phyloP scores from a whole-genome alignment of 1,140 invertebrate genomes.

The Listronotus bonariensis region DNA sequence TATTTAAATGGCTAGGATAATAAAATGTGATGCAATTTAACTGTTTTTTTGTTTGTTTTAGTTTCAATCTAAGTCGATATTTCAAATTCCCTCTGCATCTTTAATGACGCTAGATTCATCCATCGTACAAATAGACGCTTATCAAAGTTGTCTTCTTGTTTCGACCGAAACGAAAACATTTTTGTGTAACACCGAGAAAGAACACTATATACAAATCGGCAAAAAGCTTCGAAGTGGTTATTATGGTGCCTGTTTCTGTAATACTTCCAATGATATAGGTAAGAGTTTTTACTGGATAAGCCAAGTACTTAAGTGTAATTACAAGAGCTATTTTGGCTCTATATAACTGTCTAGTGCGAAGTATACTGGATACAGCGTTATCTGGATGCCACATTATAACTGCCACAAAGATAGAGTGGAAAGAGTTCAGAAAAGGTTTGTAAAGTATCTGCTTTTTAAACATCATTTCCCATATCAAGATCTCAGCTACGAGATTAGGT shows the following conservation, averaged over 20 bases:
- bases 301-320: no score
- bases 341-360: no score
- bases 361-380: no score
- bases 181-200: conserved; percentile 74
- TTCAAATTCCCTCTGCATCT: conserved; percentile 62
- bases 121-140: conserved; percentile 74
- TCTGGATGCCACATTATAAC: no score
- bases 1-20: no score
- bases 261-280: background rate
- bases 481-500: no score
- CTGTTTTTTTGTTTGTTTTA: conserved; percentile 9
- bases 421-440: no score
- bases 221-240: conserved; percentile 76
- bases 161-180: conserved; percentile 77
- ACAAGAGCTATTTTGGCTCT: no score
- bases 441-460: no score
- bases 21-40: no score
- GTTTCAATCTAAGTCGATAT: conserved; percentile 56
- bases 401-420: no score
- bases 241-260: conserved; percentile 75
- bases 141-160: conserved; percentile 68
- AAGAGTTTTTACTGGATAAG: background rate
- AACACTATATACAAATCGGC: conserved; percentile 80
- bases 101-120: conserved; percentile 75
- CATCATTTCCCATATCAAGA: no score